A percentile compares a stretch with the other conserved stretches of the same genome.
These are phyloP conservation scores for Etheostoma nigrum DNA, from an alignment of 2,797 vertebrate species.

Conservation along the genomic window DNA sequence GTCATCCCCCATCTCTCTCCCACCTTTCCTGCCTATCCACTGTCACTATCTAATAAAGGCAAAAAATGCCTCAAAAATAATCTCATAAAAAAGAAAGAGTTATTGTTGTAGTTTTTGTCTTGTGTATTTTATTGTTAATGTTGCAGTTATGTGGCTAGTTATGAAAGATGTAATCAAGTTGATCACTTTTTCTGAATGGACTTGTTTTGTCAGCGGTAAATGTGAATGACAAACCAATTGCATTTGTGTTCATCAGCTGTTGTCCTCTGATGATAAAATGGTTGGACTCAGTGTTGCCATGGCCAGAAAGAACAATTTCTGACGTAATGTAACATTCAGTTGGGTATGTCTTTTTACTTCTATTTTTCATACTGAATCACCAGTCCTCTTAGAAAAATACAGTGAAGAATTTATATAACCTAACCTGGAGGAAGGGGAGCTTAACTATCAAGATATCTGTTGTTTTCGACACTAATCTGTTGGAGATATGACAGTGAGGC, in stretches of 20 bases:
- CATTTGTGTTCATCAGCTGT: conserved; percentile 28
- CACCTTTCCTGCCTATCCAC: no score
- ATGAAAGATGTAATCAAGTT: conserved; percentile 18
- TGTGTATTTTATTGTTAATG: conserved; percentile 12
- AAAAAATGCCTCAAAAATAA: no score
- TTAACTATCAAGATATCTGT: conserved; percentile 66
- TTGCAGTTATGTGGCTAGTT: neutral
- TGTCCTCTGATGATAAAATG: conserved; percentile 40
- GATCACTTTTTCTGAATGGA: conserved; percentile 29
- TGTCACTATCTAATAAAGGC: no score
- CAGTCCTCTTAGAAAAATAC: conserved; percentile 3
- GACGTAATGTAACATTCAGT: conserved; percentile 45
- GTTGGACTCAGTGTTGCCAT: conserved; percentile 44
- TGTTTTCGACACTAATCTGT: conserved; percentile 76
- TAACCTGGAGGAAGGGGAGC: conserved; percentile 33
- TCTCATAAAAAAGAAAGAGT: neutral
- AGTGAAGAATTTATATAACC: conserved; percentile 17
- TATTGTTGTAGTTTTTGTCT: conserved; percentile 1
- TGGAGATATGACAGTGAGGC: conserved; percentile 80
- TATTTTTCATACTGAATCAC: conserved; percentile 20
- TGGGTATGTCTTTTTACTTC: conserved; percentile 11
- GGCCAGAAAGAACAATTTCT: conserved; percentile 51
- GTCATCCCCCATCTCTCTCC: no score
- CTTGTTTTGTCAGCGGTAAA: neutral
- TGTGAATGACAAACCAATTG: conserved; percentile 24